phyloP scores from a whole-genome alignment of 2,888 invertebrate species.

The Thereva nobilitata region DNA sequence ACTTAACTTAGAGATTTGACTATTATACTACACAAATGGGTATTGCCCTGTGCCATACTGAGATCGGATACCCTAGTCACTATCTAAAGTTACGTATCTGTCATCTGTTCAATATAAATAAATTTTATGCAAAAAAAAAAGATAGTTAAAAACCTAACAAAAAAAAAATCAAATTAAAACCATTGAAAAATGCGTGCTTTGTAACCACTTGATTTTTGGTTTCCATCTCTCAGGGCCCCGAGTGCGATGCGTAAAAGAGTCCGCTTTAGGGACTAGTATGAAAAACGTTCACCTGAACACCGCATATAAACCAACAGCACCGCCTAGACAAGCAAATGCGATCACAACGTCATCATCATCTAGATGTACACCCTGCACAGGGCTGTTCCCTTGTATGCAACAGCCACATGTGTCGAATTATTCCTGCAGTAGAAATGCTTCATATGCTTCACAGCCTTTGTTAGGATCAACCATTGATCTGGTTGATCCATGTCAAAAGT shows the following conservation, averaged over 20 bases:
- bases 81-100: too few species aligned
- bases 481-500: conserved; percentile 31
- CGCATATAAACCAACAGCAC: conserved; percentile 19
- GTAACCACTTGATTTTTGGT: conserved; percentile 49
- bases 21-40: background rate
- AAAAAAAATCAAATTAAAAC: conserved; percentile 26
- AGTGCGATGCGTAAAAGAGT: conserved; percentile 44
- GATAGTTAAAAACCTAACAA: too few species aligned
- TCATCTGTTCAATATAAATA: too few species aligned
- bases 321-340: conserved; percentile 6
- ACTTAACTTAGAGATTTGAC: background rate
- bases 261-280: conserved; percentile 45
- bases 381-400: conserved; percentile 57
- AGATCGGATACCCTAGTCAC: too few species aligned
- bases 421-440: conserved; percentile 25
- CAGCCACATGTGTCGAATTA: conserved; percentile 54
- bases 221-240: conserved; percentile 43
- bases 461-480: conserved; percentile 2
- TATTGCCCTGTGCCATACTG: background rate
- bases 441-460: conserved; percentile 38
- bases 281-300: conserved; percentile 22
- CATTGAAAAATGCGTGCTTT: conserved; percentile 14
- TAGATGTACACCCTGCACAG: conserved; percentile 48
- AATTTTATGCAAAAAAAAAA: background rate
- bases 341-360: conserved; percentile 9